Evolutionary conservation across 2,888 invertebrate genomes (phyloP).

Genomic region (Drosophila colorata): DNA sequence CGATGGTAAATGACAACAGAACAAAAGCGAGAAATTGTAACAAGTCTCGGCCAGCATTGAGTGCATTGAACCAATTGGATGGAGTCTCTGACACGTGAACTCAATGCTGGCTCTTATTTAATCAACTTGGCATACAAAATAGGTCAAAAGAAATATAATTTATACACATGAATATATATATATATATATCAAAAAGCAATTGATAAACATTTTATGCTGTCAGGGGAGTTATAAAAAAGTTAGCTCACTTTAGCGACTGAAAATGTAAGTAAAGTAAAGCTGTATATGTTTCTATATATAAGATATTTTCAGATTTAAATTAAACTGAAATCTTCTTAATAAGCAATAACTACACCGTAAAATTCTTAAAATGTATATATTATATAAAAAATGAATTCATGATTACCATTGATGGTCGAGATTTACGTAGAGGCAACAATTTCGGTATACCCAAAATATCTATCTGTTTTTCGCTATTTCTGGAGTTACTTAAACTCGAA

Average conservation of each 20-base stretch:
- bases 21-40: conserved; percentile 11
- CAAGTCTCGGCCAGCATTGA: conserved; percentile 3
- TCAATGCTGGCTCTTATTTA: conserved; percentile 28
- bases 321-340: neutral
- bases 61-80: conserved; percentile 19
- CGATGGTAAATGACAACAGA: conserved; percentile 27
- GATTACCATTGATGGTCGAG: too few species aligned
- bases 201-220: conserved; percentile 42
- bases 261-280: neutral
- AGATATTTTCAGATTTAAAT: neutral
- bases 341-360: too few species aligned
- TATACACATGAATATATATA: neutral
- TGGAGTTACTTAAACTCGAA: too few species aligned
- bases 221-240: conserved; percentile 18
- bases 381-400: too few species aligned
- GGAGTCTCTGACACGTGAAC: conserved; percentile 20
- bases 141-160: conserved; percentile 32
- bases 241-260: neutral
- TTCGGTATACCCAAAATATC: too few species aligned
- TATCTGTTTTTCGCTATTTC: too few species aligned
- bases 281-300: neutral
- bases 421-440: too few species aligned
- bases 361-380: too few species aligned
- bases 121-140: conserved; percentile 33
- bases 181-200: conserved; percentile 30